These are phyloP conservation scores for Dipodomys spectabilis DNA, from an alignment of 2,113 vertebrate genomes.

Conservation along the genomic window DNA sequence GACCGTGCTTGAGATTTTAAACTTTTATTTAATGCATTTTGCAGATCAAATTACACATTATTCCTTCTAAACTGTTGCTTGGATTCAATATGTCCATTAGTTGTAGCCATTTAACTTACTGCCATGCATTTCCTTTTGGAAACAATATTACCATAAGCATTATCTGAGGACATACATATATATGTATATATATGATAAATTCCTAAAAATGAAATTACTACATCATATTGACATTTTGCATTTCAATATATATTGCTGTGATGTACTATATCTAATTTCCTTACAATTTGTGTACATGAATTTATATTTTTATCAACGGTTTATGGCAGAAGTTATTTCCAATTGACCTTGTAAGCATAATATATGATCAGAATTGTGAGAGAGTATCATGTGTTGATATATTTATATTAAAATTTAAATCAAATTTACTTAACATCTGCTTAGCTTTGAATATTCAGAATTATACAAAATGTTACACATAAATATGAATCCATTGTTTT, in stretches of 20 bases:
- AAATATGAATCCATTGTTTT: too few relatives aligned
- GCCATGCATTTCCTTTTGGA: neutral
- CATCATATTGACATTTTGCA: conserved; percentile 4
- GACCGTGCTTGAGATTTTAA: neutral
- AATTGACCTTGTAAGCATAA: neutral
- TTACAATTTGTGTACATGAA: neutral
- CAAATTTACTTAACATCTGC: neutral
- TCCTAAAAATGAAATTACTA: conserved; percentile 8
- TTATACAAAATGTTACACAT: neutral
- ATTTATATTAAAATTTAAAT: conserved; percentile 40
- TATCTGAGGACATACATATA: neutral
- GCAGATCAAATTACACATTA: neutral
- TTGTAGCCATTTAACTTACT: neutral
- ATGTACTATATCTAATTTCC: neutral
- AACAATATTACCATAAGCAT: neutral
- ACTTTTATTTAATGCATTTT: conserved; percentile 6
- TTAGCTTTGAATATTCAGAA: conserved; percentile 7
- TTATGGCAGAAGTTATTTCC: neutral
- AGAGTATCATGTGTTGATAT: neutral
- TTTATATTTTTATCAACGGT: neutral
- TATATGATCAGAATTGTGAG: neutral
- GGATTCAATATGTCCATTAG: neutral
- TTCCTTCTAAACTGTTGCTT: neutral
- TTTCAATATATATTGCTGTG: neutral
- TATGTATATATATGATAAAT: neutral